phyloP scores from a whole-genome alignment of 2,888 invertebrate genomes.

The Venusia cambrica region DNA sequence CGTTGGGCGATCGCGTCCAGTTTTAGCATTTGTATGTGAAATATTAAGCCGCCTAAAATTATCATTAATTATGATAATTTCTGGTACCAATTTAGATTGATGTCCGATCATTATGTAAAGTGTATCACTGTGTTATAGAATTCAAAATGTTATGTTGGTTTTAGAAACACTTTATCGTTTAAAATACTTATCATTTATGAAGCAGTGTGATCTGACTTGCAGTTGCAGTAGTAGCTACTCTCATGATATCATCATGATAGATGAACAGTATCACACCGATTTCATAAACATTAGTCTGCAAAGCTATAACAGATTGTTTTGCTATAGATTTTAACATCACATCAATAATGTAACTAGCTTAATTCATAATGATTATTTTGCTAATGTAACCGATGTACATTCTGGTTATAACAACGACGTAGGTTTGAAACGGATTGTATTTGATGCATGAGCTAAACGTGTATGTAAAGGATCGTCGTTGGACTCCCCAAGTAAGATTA shows the following conservation, averaged over 20 bases:
- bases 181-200: constrained; percentile 49
- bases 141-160: constrained; percentile 74
- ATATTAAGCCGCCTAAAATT: constrained; percentile 50
- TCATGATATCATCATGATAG: constrained; percentile 29
- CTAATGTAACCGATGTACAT: constrained; percentile 55
- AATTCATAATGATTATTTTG: constrained; percentile 61
- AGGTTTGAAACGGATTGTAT: constrained; percentile 45
- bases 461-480: constrained; percentile 78
- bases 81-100: constrained; percentile 63
- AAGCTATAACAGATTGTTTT: constrained; percentile 77
- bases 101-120: constrained; percentile 72
- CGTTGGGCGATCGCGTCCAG: constrained; percentile 80
- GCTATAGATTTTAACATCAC: constrained; percentile 74
- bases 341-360: constrained; percentile 66
- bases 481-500: constrained; percentile 77
- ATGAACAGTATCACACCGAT: constrained; percentile 38
- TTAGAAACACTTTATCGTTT: constrained; percentile 65
- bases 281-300: constrained; percentile 58
- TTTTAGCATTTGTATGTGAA: constrained; percentile 55
- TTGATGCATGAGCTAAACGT: constrained; percentile 51
- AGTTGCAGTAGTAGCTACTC: constrained; percentile 13
- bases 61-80: constrained; percentile 63
- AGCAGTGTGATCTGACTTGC: constrained; percentile 43
- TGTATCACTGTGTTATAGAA: constrained; percentile 77
- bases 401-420: constrained; percentile 48